Evolutionary conservation across 2,888 invertebrate genomes (phyloP).

Genomic region (Andricus quercusramuli): DNA sequence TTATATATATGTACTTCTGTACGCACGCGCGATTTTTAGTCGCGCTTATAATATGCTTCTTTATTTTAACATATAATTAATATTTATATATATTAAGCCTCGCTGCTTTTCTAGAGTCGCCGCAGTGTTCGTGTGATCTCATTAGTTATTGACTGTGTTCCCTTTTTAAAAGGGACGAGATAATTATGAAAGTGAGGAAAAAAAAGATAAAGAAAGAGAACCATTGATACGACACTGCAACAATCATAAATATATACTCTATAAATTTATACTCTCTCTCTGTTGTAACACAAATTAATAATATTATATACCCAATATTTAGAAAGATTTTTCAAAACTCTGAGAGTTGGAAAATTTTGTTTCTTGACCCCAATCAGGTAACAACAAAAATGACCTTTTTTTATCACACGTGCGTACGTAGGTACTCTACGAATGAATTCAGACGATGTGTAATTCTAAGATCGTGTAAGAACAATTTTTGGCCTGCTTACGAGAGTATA

Average conservation of each 20-base stretch:
- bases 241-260: constrained; percentile 51
- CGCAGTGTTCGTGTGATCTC: constrained; percentile 54
- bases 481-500: constrained; percentile 42
- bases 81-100: constrained; percentile 72
- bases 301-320: constrained; percentile 11
- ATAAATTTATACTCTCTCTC: constrained; percentile 52
- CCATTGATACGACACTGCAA: constrained; percentile 35
- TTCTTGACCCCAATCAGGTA: constrained; percentile 16
- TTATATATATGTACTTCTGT: constrained; percentile 45
- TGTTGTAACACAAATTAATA: constrained; percentile 18
- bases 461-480: constrained; percentile 42
- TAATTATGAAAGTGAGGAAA: constrained; percentile 52
- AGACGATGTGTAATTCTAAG: constrained; percentile 39
- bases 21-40: constrained; percentile 44
- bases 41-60: constrained; percentile 51
- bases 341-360: background rate
- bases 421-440: constrained; percentile 35
- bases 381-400: constrained; percentile 18
- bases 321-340: background rate
- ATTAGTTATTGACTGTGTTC: constrained; percentile 59
- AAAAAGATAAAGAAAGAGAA: constrained; percentile 45
- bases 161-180: constrained; percentile 49
- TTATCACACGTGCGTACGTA: constrained; percentile 41
- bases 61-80: constrained; percentile 63
- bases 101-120: constrained; percentile 63